Percentiles rank a stretch among this genome's conserved stretches.
Conservation (phyloP, 2,888 invertebrate genomes). For the Mayetiola destructor region DNA sequence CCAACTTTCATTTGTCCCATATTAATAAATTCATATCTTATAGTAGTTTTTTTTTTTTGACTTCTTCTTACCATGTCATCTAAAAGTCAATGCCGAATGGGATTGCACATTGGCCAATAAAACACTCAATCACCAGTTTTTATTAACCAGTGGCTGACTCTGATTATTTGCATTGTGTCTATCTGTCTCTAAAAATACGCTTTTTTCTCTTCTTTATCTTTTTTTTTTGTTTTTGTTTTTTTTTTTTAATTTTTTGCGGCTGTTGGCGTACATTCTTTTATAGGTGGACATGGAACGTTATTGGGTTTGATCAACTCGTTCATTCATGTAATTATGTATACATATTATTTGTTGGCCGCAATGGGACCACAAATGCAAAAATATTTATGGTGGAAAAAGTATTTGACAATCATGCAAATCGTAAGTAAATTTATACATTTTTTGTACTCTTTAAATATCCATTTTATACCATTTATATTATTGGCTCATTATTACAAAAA, state of each 20-base stretch:
- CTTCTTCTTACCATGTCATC: too few species aligned
- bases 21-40: too few species aligned
- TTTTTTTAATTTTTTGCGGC: background rate
- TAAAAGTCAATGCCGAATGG: too few species aligned
- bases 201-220: background rate
- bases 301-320: slow-evolving; percentile 61
- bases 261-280: too few species aligned
- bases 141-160: too few species aligned
- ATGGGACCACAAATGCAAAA: slow-evolving; percentile 78
- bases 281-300: slow-evolving; percentile 76
- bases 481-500: too few species aligned
- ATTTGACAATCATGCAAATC: slow-evolving; percentile 76
- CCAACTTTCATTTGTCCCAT: too few species aligned
- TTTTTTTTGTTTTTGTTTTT: background rate
- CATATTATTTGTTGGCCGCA: slow-evolving; percentile 76
- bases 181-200: background rate
- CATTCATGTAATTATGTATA: slow-evolving; percentile 84
- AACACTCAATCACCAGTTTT: background rate
- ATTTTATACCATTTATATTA: too few species aligned
- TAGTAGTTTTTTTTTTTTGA: too few species aligned
- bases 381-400: slow-evolving; percentile 89
- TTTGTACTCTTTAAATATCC: background rate
- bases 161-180: background rate
- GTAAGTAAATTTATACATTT: slow-evolving; percentile 36
- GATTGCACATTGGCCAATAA: background rate